Conservation (phyloP, 2,888 invertebrate species). For the Disparrhopalites patrizii region DNA sequence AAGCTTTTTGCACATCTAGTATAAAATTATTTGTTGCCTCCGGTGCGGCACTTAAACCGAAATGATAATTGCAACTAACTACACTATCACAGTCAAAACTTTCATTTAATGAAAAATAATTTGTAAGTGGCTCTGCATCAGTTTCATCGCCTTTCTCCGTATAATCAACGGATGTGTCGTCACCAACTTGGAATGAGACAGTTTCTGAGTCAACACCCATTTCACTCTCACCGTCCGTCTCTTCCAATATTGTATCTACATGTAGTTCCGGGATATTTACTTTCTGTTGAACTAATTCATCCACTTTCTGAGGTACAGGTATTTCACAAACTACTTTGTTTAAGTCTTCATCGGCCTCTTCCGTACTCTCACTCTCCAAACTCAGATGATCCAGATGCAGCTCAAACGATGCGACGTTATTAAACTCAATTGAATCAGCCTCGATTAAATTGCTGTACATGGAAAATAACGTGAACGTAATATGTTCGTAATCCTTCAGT, state of each 20-base stretch:
- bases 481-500: neutral
- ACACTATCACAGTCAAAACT: slow-evolving; percentile 25
- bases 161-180: neutral
- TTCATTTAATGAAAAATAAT: slow-evolving; percentile 21
- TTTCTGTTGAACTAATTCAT: neutral
- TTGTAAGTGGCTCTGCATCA: slow-evolving; percentile 16
- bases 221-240: neutral
- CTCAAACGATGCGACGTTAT: neutral
- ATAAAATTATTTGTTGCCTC: slow-evolving; percentile 2
- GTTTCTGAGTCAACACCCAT: neutral
- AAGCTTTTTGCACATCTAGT: neutral
- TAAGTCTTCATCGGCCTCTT: neutral
- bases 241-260: neutral
- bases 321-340: neutral
- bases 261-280: neutral
- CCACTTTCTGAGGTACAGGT: neutral
- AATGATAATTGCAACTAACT: slow-evolving; percentile 23
- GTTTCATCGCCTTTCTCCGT: neutral
- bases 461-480: neutral
- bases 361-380: neutral
- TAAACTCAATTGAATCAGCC: neutral
- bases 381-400: neutral
- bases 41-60: slow-evolving; percentile 6
- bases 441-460: neutral
- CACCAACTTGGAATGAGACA: neutral